phyloP scores from a whole-genome alignment of 30 jellyfish, hydroid and myxozoan genomes.

The Aurelia coerulea region DNA sequence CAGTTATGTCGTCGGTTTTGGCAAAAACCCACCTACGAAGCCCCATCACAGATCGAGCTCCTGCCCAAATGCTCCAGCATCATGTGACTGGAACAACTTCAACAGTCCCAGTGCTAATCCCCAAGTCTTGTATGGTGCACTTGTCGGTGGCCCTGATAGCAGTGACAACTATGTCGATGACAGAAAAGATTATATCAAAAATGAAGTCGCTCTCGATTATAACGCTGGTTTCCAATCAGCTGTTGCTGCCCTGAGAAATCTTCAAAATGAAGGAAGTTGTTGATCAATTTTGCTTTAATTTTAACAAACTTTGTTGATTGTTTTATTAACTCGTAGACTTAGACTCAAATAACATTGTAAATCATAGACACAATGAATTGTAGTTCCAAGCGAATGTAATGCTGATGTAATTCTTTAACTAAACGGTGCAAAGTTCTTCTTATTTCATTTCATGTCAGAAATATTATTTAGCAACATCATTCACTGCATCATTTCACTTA shows the following conservation, averaged over 20 bases:
- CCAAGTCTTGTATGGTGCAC: constrained; percentile 74
- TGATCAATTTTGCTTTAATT: background rate
- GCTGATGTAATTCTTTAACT: too few relatives aligned
- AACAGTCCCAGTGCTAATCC: constrained; percentile 51
- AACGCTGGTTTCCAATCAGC: constrained; percentile 88
- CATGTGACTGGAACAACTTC: constrained; percentile 54
- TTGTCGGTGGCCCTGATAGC: constrained; percentile 83
- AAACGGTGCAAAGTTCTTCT: too few relatives aligned
- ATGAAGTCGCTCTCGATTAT: constrained; percentile 76
- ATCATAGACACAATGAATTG: too few relatives aligned
- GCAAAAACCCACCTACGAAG: constrained; percentile 67
- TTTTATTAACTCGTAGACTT: background rate
- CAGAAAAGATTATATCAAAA: constrained; percentile 64
- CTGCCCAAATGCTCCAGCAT: constrained; percentile 68
- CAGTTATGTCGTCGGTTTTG: constrained; percentile 84
- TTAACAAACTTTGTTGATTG: background rate
- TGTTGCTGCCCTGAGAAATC: constrained; percentile 69
- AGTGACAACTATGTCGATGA: constrained; percentile 51
- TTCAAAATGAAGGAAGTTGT: constrained; percentile 26
- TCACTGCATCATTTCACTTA: too few relatives aligned
- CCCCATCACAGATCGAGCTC: constrained; percentile 82
- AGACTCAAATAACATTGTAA: too few relatives aligned
- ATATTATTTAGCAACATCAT: too few relatives aligned
- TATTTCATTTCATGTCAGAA: too few relatives aligned
- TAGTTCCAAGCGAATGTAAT: too few relatives aligned